These are phyloP conservation scores for Tenebrosternarchus preto DNA, from an alignment of 2,113 vertebrate genomes.

Conservation along the genomic window DNA sequence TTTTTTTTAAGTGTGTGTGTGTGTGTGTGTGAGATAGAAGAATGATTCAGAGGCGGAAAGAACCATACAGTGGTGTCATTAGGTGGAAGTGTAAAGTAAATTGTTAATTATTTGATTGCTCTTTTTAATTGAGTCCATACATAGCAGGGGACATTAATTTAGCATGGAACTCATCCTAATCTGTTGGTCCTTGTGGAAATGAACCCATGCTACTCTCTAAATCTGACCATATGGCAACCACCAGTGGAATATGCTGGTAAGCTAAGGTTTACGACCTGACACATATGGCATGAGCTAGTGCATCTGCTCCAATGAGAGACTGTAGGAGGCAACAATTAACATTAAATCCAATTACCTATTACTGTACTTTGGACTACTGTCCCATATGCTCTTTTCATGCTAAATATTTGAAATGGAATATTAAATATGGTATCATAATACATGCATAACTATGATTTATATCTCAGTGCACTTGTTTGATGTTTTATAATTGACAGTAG, in stretches of 20 bases:
- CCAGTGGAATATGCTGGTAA: constrained; percentile 64
- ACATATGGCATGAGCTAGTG: constrained; percentile 59
- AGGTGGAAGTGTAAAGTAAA: constrained; percentile 23
- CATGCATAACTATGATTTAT: not conserved
- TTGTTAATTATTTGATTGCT: constrained; percentile 45
- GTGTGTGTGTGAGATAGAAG: not conserved
- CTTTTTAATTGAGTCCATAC: constrained; percentile 49
- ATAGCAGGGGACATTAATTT: constrained; percentile 39
- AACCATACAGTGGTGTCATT: not conserved
- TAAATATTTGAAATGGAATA: not conserved
- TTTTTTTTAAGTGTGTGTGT: not conserved
- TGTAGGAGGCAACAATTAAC: constrained; percentile 48
- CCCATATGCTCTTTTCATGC: not conserved
- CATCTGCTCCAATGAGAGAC: constrained; percentile 56
- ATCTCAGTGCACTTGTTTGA: no score
- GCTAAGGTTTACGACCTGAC: constrained; percentile 69
- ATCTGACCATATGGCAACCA: constrained; percentile 71
- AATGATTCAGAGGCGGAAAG: constrained; percentile 17
- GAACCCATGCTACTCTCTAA: constrained; percentile 52
- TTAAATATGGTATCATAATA: not conserved
- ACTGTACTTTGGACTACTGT: not conserved
- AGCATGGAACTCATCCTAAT: constrained; percentile 39
- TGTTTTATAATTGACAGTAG: no score
- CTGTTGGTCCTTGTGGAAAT: constrained; percentile 36
- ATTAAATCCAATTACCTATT: constrained; percentile 50